Percentiles rank a stretch among this genome's conserved stretches.
Evolutionary conservation across 30 jellyfish, hydroid and myxozoan species (phyloP).

Genomic region (Chrysaora quinquecirrha): DNA sequence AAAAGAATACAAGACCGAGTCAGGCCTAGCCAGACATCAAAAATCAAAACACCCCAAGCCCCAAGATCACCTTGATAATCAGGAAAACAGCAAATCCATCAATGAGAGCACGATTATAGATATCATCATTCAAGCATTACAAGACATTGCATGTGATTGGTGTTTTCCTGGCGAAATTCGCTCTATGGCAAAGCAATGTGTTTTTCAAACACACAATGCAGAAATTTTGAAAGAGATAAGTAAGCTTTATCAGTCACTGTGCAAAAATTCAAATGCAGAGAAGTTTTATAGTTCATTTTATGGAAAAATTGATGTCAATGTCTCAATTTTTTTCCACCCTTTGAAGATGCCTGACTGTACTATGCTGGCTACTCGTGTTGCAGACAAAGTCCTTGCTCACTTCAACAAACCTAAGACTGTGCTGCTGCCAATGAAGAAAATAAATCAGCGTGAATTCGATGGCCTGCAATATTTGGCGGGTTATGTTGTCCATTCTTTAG

Average conservation of each 20-base stretch:
- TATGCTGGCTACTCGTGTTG: slow-evolving; percentile 29
- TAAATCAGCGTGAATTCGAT: slow-evolving; percentile 29
- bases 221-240: neutral
- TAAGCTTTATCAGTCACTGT: slow-evolving; percentile 1
- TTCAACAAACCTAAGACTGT: slow-evolving; percentile 23
- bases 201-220: neutral
- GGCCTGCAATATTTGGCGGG: slow-evolving; percentile 50
- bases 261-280: neutral
- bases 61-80: neutral
- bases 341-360: slow-evolving; percentile 40
- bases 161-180: slow-evolving; percentile 4
- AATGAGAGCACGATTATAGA: slow-evolving; percentile 5
- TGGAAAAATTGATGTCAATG: slow-evolving; percentile 30
- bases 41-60: slow-evolving; percentile 23
- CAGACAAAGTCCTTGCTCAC: slow-evolving; percentile 29
- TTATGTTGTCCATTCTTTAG: slow-evolving; percentile 38
- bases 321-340: slow-evolving; percentile 20
- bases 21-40: slow-evolving; percentile 39
- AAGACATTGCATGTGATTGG: neutral
- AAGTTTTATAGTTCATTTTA: neutral
- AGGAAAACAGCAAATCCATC: slow-evolving; percentile 16
- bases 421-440: slow-evolving; percentile 30
- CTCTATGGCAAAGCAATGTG: slow-evolving; percentile 4
- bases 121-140: neutral
- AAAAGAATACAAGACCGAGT: slow-evolving; percentile 36